These are phyloP conservation scores for Andrena hattorfiana DNA, from an alignment of 2,888 invertebrate species.

Conservation along the genomic window DNA sequence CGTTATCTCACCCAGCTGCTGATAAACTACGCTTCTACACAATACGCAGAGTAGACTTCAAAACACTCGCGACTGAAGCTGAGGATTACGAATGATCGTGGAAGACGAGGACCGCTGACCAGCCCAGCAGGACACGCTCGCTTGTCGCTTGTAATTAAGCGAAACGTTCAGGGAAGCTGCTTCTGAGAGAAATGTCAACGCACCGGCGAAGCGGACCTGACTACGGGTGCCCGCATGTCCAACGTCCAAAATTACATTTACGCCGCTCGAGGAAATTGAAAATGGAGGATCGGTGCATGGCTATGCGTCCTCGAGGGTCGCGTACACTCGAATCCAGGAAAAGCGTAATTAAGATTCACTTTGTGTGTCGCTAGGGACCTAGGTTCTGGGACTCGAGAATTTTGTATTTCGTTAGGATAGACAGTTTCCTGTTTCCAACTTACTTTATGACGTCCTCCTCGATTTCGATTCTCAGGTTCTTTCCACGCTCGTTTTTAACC, in stretches of 20 bases:
- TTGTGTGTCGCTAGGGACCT: slow-evolving; percentile 2
- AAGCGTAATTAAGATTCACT: slow-evolving; percentile 54
- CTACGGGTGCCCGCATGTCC: slow-evolving; percentile 67
- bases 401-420: slow-evolving; percentile 25
- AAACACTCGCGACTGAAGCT: no score
- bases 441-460: slow-evolving; percentile 1
- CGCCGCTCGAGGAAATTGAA: slow-evolving; percentile 29
- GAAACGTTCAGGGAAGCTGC: not conserved
- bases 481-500: not conserved
- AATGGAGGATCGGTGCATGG: slow-evolving; percentile 16
- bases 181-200: slow-evolving; percentile 39
- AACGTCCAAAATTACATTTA: slow-evolving; percentile 38
- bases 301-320: not conserved
- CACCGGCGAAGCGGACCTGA: slow-evolving; percentile 31
- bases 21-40: no score
- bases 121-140: not conserved
- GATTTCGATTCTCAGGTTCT: not conserved
- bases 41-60: no score
- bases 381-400: not conserved
- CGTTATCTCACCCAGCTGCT: no score
- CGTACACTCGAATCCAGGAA: slow-evolving; percentile 25
- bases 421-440: slow-evolving; percentile 24
- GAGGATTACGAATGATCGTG: not conserved
- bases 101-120: not conserved
- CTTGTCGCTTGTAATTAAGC: not conserved